Evolutionary conservation across 2,888 invertebrate genomes (phyloP).

Genomic region (Scaptomyza flava): DNA sequence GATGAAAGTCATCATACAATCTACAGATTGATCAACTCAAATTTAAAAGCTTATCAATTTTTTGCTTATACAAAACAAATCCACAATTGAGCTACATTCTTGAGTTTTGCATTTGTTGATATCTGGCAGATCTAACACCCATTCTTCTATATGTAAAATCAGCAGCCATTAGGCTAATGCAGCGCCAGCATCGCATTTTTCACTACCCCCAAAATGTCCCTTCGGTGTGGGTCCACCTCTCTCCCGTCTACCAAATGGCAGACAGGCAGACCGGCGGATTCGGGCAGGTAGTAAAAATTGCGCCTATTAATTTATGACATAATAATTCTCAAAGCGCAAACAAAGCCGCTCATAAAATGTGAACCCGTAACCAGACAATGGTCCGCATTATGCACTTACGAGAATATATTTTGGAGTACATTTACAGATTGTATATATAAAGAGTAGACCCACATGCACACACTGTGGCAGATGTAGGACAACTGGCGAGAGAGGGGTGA

Average conservation of each 20-base stretch:
- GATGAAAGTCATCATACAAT: too few relatives aligned
- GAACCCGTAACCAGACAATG: conserved; percentile 65
- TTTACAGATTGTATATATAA: not conserved
- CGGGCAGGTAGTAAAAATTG: conserved; percentile 66
- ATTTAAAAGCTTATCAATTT: not conserved
- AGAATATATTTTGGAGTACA: conserved; percentile 27
- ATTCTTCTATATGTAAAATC: conserved; percentile 40
- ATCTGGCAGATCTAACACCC: conserved; percentile 59
- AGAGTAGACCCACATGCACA: conserved; percentile 38
- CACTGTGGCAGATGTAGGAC: conserved; percentile 36
- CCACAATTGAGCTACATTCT: conserved; percentile 13
- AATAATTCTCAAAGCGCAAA: conserved; percentile 79
- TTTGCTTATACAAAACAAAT: not conserved
- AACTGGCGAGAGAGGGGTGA: not conserved
- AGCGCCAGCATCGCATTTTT: conserved; percentile 66
- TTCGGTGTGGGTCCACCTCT: conserved; percentile 33
- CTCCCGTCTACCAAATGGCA: not conserved
- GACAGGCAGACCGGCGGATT: conserved; percentile 8
- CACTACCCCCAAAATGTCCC: conserved; percentile 57
- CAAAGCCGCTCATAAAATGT: conserved; percentile 73
- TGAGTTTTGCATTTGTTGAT: conserved; percentile 14
- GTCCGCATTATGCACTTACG: conserved; percentile 63
- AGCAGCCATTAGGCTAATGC: conserved; percentile 65
- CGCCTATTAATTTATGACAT: conserved; percentile 79
- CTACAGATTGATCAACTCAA: not conserved